A percentile compares a stretch with the other conserved stretches of the same genome.
Evolutionary conservation across 2,797 vertebrate species (phyloP).

Genomic region (Manis javanica): DNA sequence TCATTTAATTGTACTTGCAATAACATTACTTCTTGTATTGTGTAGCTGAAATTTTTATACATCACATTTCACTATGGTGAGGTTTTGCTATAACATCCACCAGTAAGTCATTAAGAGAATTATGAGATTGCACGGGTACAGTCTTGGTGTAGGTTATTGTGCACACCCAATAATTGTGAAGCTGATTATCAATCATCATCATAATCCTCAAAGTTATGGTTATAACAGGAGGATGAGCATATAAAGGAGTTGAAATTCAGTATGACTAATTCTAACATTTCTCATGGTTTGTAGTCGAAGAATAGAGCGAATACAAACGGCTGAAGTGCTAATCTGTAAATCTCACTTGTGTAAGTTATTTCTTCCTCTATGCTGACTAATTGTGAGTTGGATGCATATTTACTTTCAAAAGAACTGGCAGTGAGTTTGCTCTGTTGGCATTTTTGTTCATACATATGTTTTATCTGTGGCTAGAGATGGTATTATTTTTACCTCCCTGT

Average conservation of each 20-base stretch:
- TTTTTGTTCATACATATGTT: conserved; percentile 37
- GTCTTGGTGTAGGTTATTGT: neutral
- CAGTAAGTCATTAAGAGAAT: neutral
- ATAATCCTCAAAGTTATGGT: neutral
- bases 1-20: neutral
- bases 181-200: neutral
- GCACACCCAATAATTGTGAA: neutral
- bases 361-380: neutral
- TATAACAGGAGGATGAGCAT: neutral
- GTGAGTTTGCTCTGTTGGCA: conserved; percentile 42
- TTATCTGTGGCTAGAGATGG: conserved; percentile 16
- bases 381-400: conserved; percentile 51
- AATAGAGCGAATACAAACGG: conserved; percentile 24
- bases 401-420: conserved; percentile 56
- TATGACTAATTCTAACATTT: neutral
- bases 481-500: conserved; percentile 66
- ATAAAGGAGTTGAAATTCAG: neutral
- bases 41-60: neutral
- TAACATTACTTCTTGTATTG: conserved; percentile 9
- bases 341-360: conserved; percentile 36
- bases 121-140: neutral
- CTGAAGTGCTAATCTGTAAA: conserved; percentile 45
- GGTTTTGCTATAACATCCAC: neutral
- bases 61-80: neutral
- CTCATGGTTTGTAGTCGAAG: neutral